A percentile compares a stretch with the other conserved stretches of the same genome.
phyloP scores from a whole-genome alignment of 2,113 vertebrate species.

The Zeus faber region DNA sequence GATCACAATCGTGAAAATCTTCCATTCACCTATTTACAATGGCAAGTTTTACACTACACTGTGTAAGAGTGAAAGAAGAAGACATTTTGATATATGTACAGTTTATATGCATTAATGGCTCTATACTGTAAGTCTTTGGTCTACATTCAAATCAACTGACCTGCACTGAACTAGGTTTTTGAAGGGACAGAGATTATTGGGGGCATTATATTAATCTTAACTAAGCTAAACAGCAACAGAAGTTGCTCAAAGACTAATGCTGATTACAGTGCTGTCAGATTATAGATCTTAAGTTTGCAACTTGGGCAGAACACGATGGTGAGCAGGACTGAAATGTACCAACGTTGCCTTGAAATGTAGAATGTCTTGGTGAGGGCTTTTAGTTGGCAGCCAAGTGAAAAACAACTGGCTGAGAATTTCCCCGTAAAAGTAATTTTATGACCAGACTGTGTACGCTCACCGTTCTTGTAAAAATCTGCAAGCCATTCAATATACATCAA shows the following conservation, averaged over 20 bases:
- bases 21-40: constrained; percentile 3
- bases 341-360: constrained; percentile 10
- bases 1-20: constrained; percentile 4
- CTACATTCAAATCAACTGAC: background rate
- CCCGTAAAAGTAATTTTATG: constrained; percentile 28
- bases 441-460: constrained; percentile 12
- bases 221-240: constrained; percentile 9
- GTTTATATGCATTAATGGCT: background rate
- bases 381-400: constrained; percentile 16
- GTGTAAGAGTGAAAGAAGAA: no score
- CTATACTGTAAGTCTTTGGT: background rate
- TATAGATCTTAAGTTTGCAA: constrained; percentile 23
- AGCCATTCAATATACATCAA: constrained; percentile 18
- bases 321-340: background rate
- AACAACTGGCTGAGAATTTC: constrained; percentile 27
- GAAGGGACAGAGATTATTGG: background rate
- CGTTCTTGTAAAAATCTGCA: constrained; percentile 30
- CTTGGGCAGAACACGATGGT: background rate
- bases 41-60: background rate
- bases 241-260: constrained; percentile 3
- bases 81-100: no score
- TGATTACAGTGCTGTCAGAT: constrained; percentile 25
- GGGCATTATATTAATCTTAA: constrained; percentile 11
- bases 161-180: background rate
- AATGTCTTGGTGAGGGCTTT: constrained; percentile 11